A percentile compares a stretch with the other conserved stretches of the same genome.
Conservation (phyloP, 2,888 invertebrate genomes). For the Clitarchus hookeri region DNA sequence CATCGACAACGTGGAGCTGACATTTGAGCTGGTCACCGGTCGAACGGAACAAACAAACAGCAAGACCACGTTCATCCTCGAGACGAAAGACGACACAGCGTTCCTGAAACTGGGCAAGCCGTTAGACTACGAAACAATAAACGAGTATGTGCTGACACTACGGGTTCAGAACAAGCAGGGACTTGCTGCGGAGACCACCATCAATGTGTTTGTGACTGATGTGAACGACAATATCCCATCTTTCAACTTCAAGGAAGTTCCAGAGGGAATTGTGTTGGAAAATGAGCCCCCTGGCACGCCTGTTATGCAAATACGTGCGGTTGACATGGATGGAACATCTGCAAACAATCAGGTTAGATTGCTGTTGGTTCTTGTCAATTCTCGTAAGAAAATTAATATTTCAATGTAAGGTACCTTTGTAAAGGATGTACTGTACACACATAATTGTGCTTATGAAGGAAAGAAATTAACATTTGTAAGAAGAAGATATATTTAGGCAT, state of each 20-base stretch:
- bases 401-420: too few relatives aligned
- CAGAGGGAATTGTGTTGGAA: slow-evolving; percentile 81
- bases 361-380: slow-evolving; percentile 57
- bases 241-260: slow-evolving; percentile 71
- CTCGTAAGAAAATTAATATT: too few relatives aligned
- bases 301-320: slow-evolving; percentile 86
- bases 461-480: too few relatives aligned
- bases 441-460: too few relatives aligned
- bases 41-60: slow-evolving; percentile 86
- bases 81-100: slow-evolving; percentile 66
- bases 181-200: slow-evolving; percentile 72
- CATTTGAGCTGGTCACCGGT: slow-evolving; percentile 80
- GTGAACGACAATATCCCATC: slow-evolving; percentile 90
- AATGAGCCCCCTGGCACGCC: slow-evolving; percentile 82
- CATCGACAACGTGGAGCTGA: slow-evolving; percentile 70
- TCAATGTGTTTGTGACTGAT: slow-evolving; percentile 65
- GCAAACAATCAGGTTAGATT: slow-evolving; percentile 71
- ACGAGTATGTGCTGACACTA: slow-evolving; percentile 81
- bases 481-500: too few relatives aligned
- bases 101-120: slow-evolving; percentile 75
- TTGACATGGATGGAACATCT: slow-evolving; percentile 83
- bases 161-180: slow-evolving; percentile 80
- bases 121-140: slow-evolving; percentile 83
- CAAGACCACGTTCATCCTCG: slow-evolving; percentile 66
- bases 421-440: too few relatives aligned